phyloP scores from a whole-genome alignment of 2,888 invertebrate species.

The Chaetogeoica ovagalla region DNA sequence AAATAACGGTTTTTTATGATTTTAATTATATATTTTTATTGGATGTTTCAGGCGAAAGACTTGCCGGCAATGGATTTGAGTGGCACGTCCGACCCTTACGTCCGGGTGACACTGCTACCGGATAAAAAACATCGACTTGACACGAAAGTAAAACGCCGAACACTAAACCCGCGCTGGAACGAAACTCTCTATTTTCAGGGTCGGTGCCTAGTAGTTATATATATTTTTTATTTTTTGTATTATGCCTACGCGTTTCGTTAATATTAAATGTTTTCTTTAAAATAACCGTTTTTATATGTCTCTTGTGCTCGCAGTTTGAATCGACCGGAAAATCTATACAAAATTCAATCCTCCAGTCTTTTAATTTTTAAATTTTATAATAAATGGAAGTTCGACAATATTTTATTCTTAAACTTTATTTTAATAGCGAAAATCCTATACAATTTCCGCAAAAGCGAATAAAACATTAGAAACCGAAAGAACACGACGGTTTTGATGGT shows the following conservation, averaged over 20 bases:
- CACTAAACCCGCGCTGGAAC: conserved; percentile 90
- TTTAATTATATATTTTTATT: not conserved
- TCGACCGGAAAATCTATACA: too few relatives aligned
- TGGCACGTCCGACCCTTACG: conserved; percentile 90
- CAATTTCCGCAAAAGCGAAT: too few relatives aligned
- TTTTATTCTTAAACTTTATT: too few relatives aligned
- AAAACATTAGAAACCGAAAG: too few relatives aligned
- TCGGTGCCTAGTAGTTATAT: conserved; percentile 56
- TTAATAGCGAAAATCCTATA: too few relatives aligned
- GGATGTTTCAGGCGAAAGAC: conserved; percentile 77
- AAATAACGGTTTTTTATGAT: not conserved
- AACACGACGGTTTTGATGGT: too few relatives aligned
- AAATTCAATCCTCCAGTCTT: too few relatives aligned
- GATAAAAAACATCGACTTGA: conserved; percentile 91
- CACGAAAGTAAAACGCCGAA: conserved; percentile 88
- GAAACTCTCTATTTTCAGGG: conserved; percentile 93
- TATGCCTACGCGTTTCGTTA: not conserved
- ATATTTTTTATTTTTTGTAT: not conserved
- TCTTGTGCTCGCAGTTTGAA: too few relatives aligned
- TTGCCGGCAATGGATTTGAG: conserved; percentile 91
- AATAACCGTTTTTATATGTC: too few relatives aligned
- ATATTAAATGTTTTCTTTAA: too few relatives aligned
- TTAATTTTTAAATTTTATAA: too few relatives aligned
- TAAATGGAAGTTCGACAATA: too few relatives aligned
- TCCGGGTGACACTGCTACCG: conserved; percentile 83